These are phyloP conservation scores for Pantherophis vulpinus DNA, from an alignment of 2,797 vertebrate genomes.

Conservation along the genomic window DNA sequence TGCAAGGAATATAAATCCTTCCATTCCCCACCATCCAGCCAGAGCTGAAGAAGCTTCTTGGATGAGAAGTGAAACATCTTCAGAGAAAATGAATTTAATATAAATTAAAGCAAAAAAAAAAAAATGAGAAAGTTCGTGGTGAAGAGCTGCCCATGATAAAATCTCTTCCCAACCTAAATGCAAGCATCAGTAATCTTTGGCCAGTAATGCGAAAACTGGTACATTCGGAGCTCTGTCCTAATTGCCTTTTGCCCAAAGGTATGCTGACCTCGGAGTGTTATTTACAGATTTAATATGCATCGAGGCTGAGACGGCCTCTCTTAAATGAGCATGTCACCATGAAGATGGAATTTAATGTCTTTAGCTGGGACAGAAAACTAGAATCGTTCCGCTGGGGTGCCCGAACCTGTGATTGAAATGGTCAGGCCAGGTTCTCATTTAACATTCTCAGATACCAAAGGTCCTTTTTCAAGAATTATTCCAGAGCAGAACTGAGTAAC, in stretches of 20 bases:
- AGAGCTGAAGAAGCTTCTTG: too few relatives aligned
- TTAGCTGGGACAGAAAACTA: conserved; percentile 38
- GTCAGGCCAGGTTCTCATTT: neutral
- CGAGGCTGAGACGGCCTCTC: conserved; percentile 22
- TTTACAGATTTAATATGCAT: conserved; percentile 44
- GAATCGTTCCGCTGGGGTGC: neutral
- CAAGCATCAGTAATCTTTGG: neutral
- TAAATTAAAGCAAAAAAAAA: too few relatives aligned
- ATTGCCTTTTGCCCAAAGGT: conserved; percentile 29
- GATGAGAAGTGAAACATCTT: too few relatives aligned
- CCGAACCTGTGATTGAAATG: neutral
- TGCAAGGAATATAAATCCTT: too few relatives aligned
- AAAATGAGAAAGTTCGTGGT: too few relatives aligned
- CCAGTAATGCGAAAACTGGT: neutral
- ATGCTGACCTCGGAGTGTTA: conserved; percentile 14
- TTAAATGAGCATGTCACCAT: neutral
- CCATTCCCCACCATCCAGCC: too few relatives aligned
- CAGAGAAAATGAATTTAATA: too few relatives aligned
- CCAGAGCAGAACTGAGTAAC: neutral
- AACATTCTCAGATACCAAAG: neutral
- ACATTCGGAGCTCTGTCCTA: conserved; percentile 15
- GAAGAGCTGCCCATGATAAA: neutral
- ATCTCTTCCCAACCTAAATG: neutral
- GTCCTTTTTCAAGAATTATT: neutral
- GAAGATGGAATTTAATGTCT: conserved; percentile 44